These are phyloP conservation scores for Zaprionus taronus DNA, from an alignment of 1,140 invertebrate genomes.

Conservation along the genomic window DNA sequence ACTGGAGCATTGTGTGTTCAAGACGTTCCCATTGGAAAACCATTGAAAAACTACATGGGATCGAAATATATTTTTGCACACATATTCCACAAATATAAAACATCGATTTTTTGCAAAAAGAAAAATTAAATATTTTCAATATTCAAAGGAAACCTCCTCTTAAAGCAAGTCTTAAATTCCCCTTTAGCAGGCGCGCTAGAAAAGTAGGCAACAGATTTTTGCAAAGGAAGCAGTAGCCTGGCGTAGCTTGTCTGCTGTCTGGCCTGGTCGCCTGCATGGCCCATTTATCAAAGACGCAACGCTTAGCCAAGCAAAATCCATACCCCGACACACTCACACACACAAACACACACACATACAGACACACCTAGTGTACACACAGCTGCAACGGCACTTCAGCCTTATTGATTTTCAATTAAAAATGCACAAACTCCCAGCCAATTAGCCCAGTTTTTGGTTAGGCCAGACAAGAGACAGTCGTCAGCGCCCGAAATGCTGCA, in stretches of 20 bases:
- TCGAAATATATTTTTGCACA: too few species aligned
- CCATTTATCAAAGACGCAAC: constrained; percentile 42
- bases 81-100: too few species aligned
- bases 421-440: constrained; percentile 75
- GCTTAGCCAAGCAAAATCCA: constrained; percentile 28
- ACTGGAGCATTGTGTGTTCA: too few species aligned
- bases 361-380: not conserved
- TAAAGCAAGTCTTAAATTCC: constrained; percentile 21
- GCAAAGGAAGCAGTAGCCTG: constrained; percentile 23
- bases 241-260: not conserved
- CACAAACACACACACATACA: too few species aligned
- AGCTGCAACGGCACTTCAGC: constrained; percentile 44
- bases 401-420: constrained; percentile 82
- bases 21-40: too few species aligned
- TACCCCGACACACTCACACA: not conserved
- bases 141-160: too few species aligned
- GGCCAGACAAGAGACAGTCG: constrained; percentile 18
- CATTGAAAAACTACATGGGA: too few species aligned
- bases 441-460: constrained; percentile 71
- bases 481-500: constrained; percentile 46
- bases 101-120: too few species aligned
- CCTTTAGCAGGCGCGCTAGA: not conserved
- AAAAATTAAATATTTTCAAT: too few species aligned
- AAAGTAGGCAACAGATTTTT: constrained; percentile 57
- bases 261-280: constrained; percentile 8